These are phyloP conservation scores for Anguilla japonica DNA, from an alignment of 2,113 vertebrate species.

Conservation along the genomic window DNA sequence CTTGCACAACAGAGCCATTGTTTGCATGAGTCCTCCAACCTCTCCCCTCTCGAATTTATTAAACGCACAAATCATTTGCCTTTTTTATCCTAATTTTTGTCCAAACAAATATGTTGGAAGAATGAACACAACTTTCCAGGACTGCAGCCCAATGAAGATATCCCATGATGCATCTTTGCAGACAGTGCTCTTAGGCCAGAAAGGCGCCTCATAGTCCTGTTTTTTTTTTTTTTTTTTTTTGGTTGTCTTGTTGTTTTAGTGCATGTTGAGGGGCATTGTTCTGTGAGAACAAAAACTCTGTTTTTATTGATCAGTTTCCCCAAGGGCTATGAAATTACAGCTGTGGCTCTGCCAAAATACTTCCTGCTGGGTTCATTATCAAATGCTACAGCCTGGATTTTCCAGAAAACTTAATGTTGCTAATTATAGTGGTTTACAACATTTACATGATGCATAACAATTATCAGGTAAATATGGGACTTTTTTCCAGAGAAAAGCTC, in stretches of 20 bases:
- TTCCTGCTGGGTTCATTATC: background rate
- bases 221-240: too few relatives aligned
- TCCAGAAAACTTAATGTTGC: background rate
- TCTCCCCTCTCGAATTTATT: background rate
- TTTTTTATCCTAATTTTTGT: background rate
- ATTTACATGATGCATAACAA: background rate
- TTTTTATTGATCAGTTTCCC: background rate
- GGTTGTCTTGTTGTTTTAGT: background rate
- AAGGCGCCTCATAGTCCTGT: background rate
- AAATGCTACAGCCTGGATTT: background rate
- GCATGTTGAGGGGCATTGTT: background rate
- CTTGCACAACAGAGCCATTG: background rate
- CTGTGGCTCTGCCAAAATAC: background rate
- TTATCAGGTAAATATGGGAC: background rate
- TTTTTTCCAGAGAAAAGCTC: background rate
- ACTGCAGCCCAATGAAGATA: background rate
- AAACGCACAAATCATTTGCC: background rate
- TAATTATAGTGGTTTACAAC: background rate
- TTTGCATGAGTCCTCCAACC: background rate
- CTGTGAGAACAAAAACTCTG: background rate
- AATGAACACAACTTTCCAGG: background rate
- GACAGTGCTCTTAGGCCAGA: too few relatives aligned
- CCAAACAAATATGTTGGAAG: background rate
- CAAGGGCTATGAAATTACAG: background rate
- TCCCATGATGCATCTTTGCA: background rate